phyloP scores from a whole-genome alignment of 2,113 vertebrate genomes.

The Dromaius novaehollandiae region DNA sequence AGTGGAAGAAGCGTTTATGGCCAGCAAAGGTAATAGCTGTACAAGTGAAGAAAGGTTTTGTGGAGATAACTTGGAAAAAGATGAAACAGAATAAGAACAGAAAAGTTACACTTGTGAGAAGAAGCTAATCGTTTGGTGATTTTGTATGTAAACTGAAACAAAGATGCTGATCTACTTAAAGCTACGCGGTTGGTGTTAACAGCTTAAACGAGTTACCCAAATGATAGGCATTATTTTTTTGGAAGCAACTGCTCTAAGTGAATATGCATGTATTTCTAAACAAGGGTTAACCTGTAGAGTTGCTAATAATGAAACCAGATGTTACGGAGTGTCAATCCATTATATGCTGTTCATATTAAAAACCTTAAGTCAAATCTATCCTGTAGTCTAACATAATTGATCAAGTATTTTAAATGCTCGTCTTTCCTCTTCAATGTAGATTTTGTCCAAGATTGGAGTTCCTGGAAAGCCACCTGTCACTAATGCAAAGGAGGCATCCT shows the following conservation, averaged over 20 bases:
- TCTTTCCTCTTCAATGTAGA: constrained; percentile 5
- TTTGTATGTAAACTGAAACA: neutral
- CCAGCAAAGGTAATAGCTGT: constrained; percentile 76
- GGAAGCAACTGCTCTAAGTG: neutral
- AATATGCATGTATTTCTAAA: fast-evolving
- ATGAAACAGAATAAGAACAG: fast-evolving
- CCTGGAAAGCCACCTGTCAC: neutral
- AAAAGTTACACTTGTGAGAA: neutral
- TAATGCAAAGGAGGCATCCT: neutral
- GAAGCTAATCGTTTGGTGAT: neutral
- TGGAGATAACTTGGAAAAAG: neutral
- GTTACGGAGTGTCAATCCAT: fast-evolving
- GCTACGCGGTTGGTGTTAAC: neutral
- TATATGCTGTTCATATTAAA: fast-evolving
- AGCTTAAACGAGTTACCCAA: neutral
- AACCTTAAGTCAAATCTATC: neutral
- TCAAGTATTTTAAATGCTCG: fast-evolving
- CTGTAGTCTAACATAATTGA: fast-evolving
- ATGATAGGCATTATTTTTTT: neutral
- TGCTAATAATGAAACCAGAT: fast-evolving
- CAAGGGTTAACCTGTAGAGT: neutral
- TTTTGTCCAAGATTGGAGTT: constrained; percentile 45
- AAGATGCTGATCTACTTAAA: neutral
- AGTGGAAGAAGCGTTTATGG: constrained; percentile 75
- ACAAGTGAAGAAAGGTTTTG: neutral